Percentiles rank a stretch among this genome's conserved stretches.
Conservation (phyloP, 2,888 invertebrate species). For the Microctonus aethiopoides region DNA sequence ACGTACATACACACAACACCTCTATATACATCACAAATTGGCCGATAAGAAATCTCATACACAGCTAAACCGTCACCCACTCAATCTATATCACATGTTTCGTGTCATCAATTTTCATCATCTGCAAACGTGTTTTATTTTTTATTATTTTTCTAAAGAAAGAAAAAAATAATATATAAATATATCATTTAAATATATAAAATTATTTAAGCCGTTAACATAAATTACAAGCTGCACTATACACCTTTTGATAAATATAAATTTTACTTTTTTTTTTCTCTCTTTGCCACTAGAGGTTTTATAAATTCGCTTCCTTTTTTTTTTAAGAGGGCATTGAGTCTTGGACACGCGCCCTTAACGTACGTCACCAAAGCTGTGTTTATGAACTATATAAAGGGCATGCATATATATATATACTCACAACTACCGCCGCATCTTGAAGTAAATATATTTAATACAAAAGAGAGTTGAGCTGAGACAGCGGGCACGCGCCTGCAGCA, state of each 20-base stretch:
- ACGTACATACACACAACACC: too few species aligned
- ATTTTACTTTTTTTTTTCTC: neutral
- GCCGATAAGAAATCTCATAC: constrained; percentile 17
- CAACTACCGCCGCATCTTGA: neutral
- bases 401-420: too few species aligned
- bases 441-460: neutral
- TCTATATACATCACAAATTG: neutral
- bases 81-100: neutral
- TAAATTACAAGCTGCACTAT: neutral
- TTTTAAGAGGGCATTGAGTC: neutral
- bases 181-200: neutral
- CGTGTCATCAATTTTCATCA: neutral
- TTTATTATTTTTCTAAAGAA: too few species aligned
- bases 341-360: constrained; percentile 5
- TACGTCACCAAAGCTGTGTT: neutral
- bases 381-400: neutral
- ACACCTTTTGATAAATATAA: neutral
- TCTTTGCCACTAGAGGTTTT: neutral
- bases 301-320: neutral
- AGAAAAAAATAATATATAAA: too few species aligned
- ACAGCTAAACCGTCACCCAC: constrained; percentile 2
- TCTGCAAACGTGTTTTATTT: too few species aligned
- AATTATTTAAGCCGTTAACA: too few species aligned
- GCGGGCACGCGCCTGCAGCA: constrained; percentile 41
- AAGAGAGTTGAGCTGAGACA: constrained; percentile 15